phyloP scores from a whole-genome alignment of 2,797 vertebrate genomes.

The Phrynocephalus forsythii region DNA sequence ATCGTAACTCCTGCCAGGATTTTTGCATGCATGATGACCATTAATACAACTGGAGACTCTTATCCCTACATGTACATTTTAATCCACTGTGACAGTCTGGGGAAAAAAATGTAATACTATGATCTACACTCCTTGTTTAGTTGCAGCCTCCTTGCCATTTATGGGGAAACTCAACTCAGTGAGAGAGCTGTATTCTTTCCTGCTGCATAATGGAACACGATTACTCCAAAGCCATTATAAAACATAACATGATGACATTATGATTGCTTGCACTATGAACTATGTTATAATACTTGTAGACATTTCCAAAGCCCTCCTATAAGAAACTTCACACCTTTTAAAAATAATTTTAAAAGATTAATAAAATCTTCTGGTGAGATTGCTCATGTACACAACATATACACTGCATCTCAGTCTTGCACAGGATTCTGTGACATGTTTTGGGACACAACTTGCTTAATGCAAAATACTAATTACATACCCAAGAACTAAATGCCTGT shows the following conservation, averaged over 20 bases:
- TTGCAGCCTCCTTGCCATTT: constrained; percentile 29
- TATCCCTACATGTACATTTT: constrained; percentile 9
- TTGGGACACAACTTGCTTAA: neutral
- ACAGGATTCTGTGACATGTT: neutral
- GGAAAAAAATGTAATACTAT: constrained; percentile 2
- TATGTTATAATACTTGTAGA: neutral
- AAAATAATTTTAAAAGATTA: too few species aligned
- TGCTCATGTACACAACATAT: neutral
- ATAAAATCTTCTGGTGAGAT: neutral
- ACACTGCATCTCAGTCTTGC: neutral
- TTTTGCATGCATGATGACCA: constrained; percentile 1
- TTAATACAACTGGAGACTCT: constrained; percentile 2
- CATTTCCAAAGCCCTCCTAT: neutral
- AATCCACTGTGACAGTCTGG: neutral
- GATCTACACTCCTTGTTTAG: neutral
- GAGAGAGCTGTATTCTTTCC: neutral
- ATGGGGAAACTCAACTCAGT: neutral
- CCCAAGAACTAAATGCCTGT: neutral
- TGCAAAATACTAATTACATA: neutral
- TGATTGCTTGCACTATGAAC: neutral
- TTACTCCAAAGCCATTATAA: neutral
- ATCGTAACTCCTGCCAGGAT: neutral
- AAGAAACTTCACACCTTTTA: neutral
- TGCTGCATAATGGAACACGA: neutral
- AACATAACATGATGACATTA: neutral